Percentiles rank a stretch among this genome's conserved stretches.
phyloP scores from a whole-genome alignment of 2,113 vertebrate species.

The Hippopotamus amphibius region DNA sequence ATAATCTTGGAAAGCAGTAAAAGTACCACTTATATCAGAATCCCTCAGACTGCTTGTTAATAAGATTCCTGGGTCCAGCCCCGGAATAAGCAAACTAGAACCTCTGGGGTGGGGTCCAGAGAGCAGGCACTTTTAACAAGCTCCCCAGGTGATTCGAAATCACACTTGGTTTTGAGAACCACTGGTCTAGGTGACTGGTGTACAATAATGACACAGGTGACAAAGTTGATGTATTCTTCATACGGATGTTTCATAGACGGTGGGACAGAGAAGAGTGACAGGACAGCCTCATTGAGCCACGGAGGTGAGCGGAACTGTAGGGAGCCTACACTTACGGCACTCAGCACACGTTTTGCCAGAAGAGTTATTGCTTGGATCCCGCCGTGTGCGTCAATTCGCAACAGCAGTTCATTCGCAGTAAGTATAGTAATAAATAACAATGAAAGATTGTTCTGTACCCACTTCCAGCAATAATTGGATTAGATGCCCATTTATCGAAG shows the following conservation, averaged over 20 bases:
- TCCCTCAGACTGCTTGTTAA: neutral
- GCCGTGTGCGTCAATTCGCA: slow-evolving; percentile 19
- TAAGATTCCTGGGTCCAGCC: neutral
- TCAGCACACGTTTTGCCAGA: neutral
- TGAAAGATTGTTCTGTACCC: slow-evolving; percentile 69
- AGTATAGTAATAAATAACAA: slow-evolving; percentile 74
- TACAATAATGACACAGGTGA: neutral
- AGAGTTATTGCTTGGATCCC: slow-evolving; percentile 9
- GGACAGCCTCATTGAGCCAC: neutral
- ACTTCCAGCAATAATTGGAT: slow-evolving; percentile 67
- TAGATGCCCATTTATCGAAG: slow-evolving; percentile 68
- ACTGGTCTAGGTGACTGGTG: neutral
- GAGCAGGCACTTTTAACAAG: neutral
- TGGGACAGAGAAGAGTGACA: neutral
- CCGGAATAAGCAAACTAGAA: neutral
- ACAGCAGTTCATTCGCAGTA: slow-evolving; percentile 66
- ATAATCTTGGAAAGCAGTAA: slow-evolving; percentile 18
- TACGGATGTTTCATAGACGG: neutral
- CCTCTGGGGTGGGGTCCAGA: neutral
- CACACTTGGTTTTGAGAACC: neutral
- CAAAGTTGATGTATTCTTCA: neutral
- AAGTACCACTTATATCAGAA: neutral
- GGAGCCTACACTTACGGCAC: neutral
- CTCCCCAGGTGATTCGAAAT: neutral
- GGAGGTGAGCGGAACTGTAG: neutral